Evolutionary conservation across 1,140 invertebrate species (phyloP).

Genomic region (Saccostrea echinata): DNA sequence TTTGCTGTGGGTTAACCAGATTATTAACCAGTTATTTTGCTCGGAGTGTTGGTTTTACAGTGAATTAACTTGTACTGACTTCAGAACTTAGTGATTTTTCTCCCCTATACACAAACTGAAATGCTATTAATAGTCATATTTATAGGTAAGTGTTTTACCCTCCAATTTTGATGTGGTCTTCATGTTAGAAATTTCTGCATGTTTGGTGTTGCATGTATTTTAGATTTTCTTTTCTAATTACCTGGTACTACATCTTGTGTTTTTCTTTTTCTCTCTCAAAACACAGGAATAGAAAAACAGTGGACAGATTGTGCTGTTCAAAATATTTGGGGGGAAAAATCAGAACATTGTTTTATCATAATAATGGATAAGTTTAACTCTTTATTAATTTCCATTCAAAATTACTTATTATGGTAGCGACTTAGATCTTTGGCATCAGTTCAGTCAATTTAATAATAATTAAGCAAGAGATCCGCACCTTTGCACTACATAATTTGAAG

Average conservation of each 20-base stretch:
- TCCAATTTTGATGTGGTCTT: conserved; percentile 12
- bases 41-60: conserved; percentile 25
- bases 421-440: too few species aligned
- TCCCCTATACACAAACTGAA: conserved; percentile 21
- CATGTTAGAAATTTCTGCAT: conserved; percentile 15
- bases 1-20: conserved; percentile 21
- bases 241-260: background rate
- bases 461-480: background rate
- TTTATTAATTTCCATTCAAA: too few species aligned
- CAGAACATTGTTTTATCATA: too few species aligned
- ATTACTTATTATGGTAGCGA: too few species aligned
- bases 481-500: background rate
- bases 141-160: background rate
- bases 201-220: conserved; percentile 22
- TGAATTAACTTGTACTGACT: conserved; percentile 21
- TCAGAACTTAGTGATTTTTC: background rate
- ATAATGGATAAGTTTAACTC: too few species aligned
- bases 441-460: background rate
- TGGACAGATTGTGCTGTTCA: too few species aligned
- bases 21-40: conserved; percentile 5
- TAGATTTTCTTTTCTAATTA: conserved; percentile 9
- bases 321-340: too few species aligned
- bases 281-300: too few species aligned
- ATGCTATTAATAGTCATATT: background rate
- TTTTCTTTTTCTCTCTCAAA: background rate